Percentiles rank a stretch among this genome's conserved stretches.
Conservation (phyloP, 2,797 vertebrate genomes). For the Darevskia nairensis region DNA sequence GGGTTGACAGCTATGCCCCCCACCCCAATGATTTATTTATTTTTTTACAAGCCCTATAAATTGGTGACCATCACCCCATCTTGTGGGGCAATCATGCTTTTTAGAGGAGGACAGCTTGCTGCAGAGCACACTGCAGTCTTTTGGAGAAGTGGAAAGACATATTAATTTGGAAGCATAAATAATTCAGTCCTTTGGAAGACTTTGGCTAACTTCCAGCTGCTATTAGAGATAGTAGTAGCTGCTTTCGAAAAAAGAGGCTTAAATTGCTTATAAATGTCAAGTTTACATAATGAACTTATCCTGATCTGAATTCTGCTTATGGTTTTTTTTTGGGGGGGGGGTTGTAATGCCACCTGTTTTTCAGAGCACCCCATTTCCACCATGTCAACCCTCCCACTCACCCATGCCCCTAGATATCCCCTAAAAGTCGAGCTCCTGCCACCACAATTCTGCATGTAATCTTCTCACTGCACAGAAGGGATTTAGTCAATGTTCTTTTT, state of each 20-base stretch:
- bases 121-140: background rate
- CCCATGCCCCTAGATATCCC: background rate
- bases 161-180: constrained; percentile 25
- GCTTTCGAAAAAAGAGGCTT: background rate
- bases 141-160: background rate
- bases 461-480: background rate
- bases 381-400: background rate
- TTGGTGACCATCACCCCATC: background rate
- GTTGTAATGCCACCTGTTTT: background rate
- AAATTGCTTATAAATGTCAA: background rate
- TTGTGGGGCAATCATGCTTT: background rate
- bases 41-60: background rate
- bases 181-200: constrained; percentile 4
- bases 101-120: background rate
- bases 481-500: background rate
- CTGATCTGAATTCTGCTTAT: background rate
- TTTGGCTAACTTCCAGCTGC: constrained; percentile 5
- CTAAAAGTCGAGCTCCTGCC: background rate
- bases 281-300: background rate
- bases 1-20: no score
- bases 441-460: background rate
- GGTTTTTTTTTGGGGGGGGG: background rate
- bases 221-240: background rate
- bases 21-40: no score
- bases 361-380: background rate